A percentile compares a stretch with the other conserved stretches of the same genome.
These are phyloP conservation scores for Temnothorax nylanderi DNA, from an alignment of 1,140 invertebrate species.

Conservation along the genomic window DNA sequence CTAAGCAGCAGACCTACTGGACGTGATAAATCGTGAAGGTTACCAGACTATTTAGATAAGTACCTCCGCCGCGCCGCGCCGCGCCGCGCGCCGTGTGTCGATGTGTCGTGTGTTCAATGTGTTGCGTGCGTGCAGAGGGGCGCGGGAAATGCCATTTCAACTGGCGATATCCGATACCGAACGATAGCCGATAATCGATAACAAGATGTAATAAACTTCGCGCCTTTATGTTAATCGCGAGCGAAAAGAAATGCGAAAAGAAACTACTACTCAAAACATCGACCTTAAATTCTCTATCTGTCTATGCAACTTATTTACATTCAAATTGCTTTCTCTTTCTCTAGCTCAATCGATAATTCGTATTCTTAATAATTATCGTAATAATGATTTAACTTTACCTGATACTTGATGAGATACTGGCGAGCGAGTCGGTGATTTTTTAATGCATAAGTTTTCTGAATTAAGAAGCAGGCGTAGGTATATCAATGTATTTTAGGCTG, in stretches of 20 bases:
- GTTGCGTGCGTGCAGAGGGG: constrained; percentile 1
- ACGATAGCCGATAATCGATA: neutral
- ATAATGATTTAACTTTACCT: too few relatives aligned
- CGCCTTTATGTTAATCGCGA: constrained; percentile 34
- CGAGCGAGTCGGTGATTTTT: too few relatives aligned
- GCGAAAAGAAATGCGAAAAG: neutral
- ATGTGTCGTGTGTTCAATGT: neutral
- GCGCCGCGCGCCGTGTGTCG: too few relatives aligned
- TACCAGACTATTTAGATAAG: constrained; percentile 65
- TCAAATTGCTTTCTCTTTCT: neutral
- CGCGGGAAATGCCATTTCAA: constrained; percentile 32
- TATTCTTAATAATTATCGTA: neutral
- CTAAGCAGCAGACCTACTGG: constrained; percentile 64
- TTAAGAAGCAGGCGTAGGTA: too few relatives aligned
- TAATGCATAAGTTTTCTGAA: too few relatives aligned
- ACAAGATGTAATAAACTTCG: neutral
- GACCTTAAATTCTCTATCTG: too few relatives aligned
- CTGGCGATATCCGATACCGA: neutral
- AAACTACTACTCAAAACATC: neutral
- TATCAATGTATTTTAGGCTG: neutral
- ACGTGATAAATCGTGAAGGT: constrained; percentile 70
- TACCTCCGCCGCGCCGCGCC: constrained; percentile 8
- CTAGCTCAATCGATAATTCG: neutral
- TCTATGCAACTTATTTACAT: neutral
- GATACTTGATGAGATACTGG: too few relatives aligned